A percentile compares a stretch with the other conserved stretches of the same genome.
These are phyloP conservation scores for Rhizoglyphus robini DNA, from an alignment of 1,140 invertebrate genomes.

Conservation along the genomic window DNA sequence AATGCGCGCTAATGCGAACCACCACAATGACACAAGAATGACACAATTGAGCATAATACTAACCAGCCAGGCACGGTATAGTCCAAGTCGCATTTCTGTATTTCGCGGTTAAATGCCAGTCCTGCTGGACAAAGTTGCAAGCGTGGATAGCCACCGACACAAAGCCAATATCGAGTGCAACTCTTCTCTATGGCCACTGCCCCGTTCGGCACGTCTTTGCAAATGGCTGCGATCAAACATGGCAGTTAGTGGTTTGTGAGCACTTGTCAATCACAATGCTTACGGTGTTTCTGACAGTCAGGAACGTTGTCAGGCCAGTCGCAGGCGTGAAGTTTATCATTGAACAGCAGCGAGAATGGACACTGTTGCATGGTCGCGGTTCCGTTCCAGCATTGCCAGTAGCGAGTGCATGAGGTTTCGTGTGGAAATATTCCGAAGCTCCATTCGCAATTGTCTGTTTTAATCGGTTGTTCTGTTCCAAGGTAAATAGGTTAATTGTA, in stretches of 20 bases:
- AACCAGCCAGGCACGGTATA: conserved; percentile 11
- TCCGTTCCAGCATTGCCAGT: conserved; percentile 89
- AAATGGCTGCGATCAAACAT: conserved; percentile 49
- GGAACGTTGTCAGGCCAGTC: conserved; percentile 85
- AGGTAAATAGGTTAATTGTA: not conserved
- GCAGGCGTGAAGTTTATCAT: conserved; percentile 72
- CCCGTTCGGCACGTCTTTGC: conserved; percentile 63
- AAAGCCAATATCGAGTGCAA: conserved; percentile 81
- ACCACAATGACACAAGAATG: too few relatives aligned
- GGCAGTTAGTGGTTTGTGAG: not conserved
- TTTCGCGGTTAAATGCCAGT: conserved; percentile 60
- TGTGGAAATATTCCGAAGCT: conserved; percentile 82
- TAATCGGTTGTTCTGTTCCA: conserved; percentile 56
- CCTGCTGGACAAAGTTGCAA: conserved; percentile 76
- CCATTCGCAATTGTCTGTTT: conserved; percentile 76
- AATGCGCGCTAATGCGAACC: too few relatives aligned
- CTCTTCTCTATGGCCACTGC: conserved; percentile 62
- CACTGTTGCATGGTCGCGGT: conserved; percentile 79
- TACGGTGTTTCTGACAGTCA: conserved; percentile 83
- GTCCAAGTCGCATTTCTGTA: not conserved
- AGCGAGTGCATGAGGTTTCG: conserved; percentile 76
- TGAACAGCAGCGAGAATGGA: conserved; percentile 76
- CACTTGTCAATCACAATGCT: conserved; percentile 35
- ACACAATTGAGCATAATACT: too few relatives aligned
- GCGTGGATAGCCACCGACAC: conserved; percentile 77